Evolutionary conservation across 2,113 vertebrate species (phyloP), one percentile per base, ranked within the genome.

Genomic region (Cyprinus carpio): DNA sequence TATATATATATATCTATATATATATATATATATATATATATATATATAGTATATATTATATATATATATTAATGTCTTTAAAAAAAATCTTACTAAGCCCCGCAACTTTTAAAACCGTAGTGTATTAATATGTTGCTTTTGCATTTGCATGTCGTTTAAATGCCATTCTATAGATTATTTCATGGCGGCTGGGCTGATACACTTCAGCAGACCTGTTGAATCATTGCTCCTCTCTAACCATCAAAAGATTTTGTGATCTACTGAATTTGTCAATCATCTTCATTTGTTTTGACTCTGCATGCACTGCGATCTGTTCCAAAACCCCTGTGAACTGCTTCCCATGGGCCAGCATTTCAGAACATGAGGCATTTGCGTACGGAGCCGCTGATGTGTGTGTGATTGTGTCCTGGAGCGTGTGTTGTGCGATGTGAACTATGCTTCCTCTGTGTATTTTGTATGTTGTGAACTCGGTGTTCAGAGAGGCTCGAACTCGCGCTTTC

Each of bases 381-480:
- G 11, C 10, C 51, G 67, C 46, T 60, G 29, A 64, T 76, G 51
- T 87, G 90, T 92, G 64, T 29, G 43, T n/a, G n/a, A n/a, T n/a
- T n/a, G n/a, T n/a, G n/a, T n/a, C n/a, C n/a, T n/a, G n/a, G n/a
- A n/a, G n/a, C n/a, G n/a, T n/a, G n/a, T n/a, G n/a, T n/a, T 92
- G 64, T 29, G 43, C n/a, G 11, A 7, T n/a, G 15, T 8, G 3
- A 2, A 31, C 27, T 95, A 97, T 4, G 94, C 94, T 43, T 96
- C 96, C 81, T 96, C 96, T 0, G 93, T 97, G 91, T 99, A 99
- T 86, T 94, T 97, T 72, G 92, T 95, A 79, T n/a, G 95, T 79
- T 84, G 89, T 95, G 90, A 96, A 95, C 76, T 94, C 94, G 31
- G 97, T 94, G 85, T 95, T 96, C 87, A 97, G 60, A 99, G 93